These are phyloP conservation scores for Periparus ater DNA, from an alignment of 2,797 vertebrate genomes.

Conservation along the genomic window DNA sequence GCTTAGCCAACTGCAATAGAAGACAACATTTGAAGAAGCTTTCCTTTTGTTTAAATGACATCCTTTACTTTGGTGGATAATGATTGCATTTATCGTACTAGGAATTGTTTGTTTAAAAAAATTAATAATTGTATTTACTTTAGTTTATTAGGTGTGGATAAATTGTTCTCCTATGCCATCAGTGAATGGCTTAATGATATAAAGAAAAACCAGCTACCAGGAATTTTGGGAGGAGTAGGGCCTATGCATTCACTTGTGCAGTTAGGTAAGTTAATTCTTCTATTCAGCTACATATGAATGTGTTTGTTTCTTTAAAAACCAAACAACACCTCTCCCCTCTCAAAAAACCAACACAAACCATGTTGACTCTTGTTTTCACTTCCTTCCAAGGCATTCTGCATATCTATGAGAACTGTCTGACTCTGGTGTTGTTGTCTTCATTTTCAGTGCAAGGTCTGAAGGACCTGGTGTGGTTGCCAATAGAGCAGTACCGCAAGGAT, in stretches of 20 bases:
- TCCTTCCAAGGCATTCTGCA: neutral
- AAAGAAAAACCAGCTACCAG: conserved; percentile 96
- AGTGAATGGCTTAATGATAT: conserved; percentile 97
- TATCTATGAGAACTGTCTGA: neutral
- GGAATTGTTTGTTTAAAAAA: neutral
- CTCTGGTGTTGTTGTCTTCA: neutral
- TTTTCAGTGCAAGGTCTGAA: conserved; percentile 92
- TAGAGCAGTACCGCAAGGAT: conserved; percentile 97
- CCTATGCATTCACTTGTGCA: conserved; percentile 98
- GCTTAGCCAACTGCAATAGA: neutral
- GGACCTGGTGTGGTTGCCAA: conserved; percentile 96
- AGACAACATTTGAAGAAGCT: neutral
- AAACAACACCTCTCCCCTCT: neutral
- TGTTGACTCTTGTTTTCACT: neutral
- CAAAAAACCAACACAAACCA: neutral
- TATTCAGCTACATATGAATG: neutral
- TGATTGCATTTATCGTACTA: neutral
- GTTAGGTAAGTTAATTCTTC: conserved; percentile 82
- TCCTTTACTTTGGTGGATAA: neutral
- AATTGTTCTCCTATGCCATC: conserved; percentile 93
- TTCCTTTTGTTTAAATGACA: neutral
- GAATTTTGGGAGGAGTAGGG: conserved; percentile 95
- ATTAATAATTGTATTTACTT: conserved; percentile 31
- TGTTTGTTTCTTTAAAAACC: neutral
- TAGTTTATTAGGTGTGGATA: conserved; percentile 95